Evolutionary conservation across 2,888 invertebrate genomes (phyloP), one percentile per base, ranked within the genome.

Genomic region (Heliconius ismenius): DNA sequence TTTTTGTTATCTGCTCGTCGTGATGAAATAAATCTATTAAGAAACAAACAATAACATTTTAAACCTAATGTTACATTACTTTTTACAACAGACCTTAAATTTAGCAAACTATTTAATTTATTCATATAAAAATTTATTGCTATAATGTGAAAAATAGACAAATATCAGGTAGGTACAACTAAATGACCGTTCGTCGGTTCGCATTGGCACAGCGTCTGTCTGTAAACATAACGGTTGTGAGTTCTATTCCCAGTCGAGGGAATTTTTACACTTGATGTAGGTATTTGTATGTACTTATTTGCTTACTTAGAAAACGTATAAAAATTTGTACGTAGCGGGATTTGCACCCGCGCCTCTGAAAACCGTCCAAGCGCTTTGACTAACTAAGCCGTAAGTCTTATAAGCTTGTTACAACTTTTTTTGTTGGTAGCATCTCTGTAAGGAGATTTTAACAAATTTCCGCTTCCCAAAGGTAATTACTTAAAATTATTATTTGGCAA

Each of bases 71-170:
- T n/a, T 4, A n/a, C 49, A 72, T 39, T 73, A 39, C 18, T 43
- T 73, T 73, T 73, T 63, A 73, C 60, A 24, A 32, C 54, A 24
- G 24, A 15, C 73, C 60, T 73, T 63, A 43, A 39, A 39, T 28
- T 62, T 62, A 43, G 21, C 21, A 10, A 58, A 28, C 58, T 72
- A 7, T 58, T 43, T 21, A 10, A 36, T 21, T 43, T 43, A 13
- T 62, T 21, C 24, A 39, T 43, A 73, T 73, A 26, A 24, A 39
- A 72, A 21, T 26, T 26, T 18, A 62, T 26, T 11, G 32, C 24
- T 72, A 58, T 72, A 4, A n/a, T 60, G 18, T 39, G 13, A 43
- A 21, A 3, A 32, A 70, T 70, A 39, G 32, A 26, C 11, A 70
- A 54, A 28, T n/a, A 28, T n/a, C n/a, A 54, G 28, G 13, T 32